Conservation (phyloP, 2,797 vertebrate species). For the Hippocampus kuda region DNA sequence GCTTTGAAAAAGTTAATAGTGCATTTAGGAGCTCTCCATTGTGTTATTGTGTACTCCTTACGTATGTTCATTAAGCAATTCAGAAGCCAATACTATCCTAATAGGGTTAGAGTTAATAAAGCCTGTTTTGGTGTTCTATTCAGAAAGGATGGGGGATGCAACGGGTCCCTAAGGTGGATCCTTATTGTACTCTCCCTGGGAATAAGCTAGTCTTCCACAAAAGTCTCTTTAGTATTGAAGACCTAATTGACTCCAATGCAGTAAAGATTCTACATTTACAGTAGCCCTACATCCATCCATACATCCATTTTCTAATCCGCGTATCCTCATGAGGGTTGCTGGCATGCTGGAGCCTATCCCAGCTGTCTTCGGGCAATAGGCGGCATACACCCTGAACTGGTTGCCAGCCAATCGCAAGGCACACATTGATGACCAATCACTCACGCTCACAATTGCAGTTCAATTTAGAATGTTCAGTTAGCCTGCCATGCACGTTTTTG, state of each 20-base stretch:
- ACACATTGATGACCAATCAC: too few species aligned
- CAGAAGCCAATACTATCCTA: neutral
- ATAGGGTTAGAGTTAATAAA: constrained; percentile 14
- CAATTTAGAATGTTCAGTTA: too few species aligned
- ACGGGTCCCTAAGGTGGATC: constrained; percentile 42
- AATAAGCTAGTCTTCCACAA: neutral
- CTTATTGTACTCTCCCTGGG: constrained; percentile 37
- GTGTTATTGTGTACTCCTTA: neutral
- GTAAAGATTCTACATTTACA: constrained; percentile 19
- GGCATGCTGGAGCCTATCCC: too few species aligned
- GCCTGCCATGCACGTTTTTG: too few species aligned
- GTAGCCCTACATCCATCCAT: neutral
- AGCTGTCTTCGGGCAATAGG: too few species aligned
- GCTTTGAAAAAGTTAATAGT: neutral
- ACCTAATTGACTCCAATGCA: constrained; percentile 32
- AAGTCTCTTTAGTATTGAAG: neutral
- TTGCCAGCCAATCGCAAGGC: too few species aligned
- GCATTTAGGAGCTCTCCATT: neutral
- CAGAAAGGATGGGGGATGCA: constrained; percentile 28
- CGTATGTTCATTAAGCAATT: neutral
- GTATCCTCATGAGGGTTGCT: too few species aligned
- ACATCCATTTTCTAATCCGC: too few species aligned
- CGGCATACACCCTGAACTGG: too few species aligned
- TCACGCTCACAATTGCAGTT: too few species aligned
- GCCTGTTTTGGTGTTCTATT: constrained; percentile 41